Conservation (phyloP, 2,113 vertebrate species). For the Cochlearius cochlearius region DNA sequence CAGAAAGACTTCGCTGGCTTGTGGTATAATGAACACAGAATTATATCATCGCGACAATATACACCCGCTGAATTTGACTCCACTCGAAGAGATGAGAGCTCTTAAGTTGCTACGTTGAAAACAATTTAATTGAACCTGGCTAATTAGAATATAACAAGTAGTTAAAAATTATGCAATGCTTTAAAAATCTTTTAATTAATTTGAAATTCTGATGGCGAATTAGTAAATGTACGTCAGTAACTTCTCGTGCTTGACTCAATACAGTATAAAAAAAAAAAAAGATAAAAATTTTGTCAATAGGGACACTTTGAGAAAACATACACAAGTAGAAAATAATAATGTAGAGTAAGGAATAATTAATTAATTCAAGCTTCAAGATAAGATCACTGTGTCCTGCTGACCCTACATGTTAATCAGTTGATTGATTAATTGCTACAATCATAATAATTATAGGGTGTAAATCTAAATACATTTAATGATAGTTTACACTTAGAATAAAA, state of each 20-base stretch:
- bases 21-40: slow-evolving; percentile 65
- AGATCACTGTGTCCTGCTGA: slow-evolving; percentile 75
- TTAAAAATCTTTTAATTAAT: slow-evolving; percentile 71
- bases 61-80: slow-evolving; percentile 55
- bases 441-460: slow-evolving; percentile 80
- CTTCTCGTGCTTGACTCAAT: slow-evolving; percentile 51
- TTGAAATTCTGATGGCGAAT: slow-evolving; percentile 71
- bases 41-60: slow-evolving; percentile 48
- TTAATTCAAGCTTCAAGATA: slow-evolving; percentile 79
- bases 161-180: slow-evolving; percentile 65
- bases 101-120: slow-evolving; percentile 56
- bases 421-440: slow-evolving; percentile 84
- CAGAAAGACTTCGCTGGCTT: slow-evolving; percentile 51
- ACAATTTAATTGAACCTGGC: slow-evolving; percentile 67
- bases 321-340: slow-evolving; percentile 76
- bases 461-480: slow-evolving; percentile 78
- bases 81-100: slow-evolving; percentile 58
- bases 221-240: slow-evolving; percentile 49
- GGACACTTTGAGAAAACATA: slow-evolving; percentile 55
- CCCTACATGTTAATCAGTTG: slow-evolving; percentile 77
- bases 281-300: slow-evolving; percentile 55
- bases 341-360: slow-evolving; percentile 77
- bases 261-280: not conserved
- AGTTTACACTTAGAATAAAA: slow-evolving; percentile 73
- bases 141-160: slow-evolving; percentile 68